Percentiles rank a stretch among this genome's conserved stretches.
Evolutionary conservation across 2,797 vertebrate genomes (phyloP).

Genomic region (Megalops cyprinoides): DNA sequence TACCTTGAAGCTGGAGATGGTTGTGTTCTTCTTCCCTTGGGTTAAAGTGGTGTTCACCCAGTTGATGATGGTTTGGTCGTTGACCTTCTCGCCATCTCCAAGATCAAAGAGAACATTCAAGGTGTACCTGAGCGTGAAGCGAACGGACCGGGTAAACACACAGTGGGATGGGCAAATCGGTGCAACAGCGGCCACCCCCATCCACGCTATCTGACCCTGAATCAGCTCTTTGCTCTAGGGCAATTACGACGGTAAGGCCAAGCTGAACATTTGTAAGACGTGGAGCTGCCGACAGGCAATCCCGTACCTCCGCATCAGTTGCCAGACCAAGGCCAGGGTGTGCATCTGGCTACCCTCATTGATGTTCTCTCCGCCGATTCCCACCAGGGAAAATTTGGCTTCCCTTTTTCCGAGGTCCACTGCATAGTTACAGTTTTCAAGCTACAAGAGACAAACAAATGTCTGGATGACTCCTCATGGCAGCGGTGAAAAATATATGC

Average conservation of each 20-base stretch:
- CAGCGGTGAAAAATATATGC: too few species aligned
- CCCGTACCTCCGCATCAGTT: conserved; percentile 92
- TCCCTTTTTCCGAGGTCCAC: conserved; percentile 85
- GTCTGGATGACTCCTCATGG: too few species aligned
- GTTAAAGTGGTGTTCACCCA: conserved; percentile 93
- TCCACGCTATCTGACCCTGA: too few species aligned
- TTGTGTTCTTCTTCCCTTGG: conserved; percentile 79
- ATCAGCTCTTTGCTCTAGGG: too few species aligned
- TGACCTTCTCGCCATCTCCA: conserved; percentile 90
- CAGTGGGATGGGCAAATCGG: too few species aligned
- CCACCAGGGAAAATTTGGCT: conserved; percentile 93
- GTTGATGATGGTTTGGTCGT: conserved; percentile 87
- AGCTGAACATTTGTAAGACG: neutral
- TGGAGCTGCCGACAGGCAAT: neutral
- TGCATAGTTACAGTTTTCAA: conserved; percentile 99
- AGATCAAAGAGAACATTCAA: conserved; percentile 88
- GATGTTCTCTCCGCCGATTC: conserved; percentile 90
- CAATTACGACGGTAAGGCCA: too few species aligned
- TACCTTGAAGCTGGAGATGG: conserved; percentile 93
- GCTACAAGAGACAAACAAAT: conserved; percentile 67
- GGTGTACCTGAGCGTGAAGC: conserved; percentile 85
- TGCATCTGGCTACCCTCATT: conserved; percentile 87
- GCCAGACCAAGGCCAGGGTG: conserved; percentile 92
- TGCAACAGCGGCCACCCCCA: too few species aligned
- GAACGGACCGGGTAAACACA: too few species aligned